These are phyloP conservation scores for Noctilio leporinus DNA, from an alignment of 2,113 vertebrate species.

Conservation along the genomic window DNA sequence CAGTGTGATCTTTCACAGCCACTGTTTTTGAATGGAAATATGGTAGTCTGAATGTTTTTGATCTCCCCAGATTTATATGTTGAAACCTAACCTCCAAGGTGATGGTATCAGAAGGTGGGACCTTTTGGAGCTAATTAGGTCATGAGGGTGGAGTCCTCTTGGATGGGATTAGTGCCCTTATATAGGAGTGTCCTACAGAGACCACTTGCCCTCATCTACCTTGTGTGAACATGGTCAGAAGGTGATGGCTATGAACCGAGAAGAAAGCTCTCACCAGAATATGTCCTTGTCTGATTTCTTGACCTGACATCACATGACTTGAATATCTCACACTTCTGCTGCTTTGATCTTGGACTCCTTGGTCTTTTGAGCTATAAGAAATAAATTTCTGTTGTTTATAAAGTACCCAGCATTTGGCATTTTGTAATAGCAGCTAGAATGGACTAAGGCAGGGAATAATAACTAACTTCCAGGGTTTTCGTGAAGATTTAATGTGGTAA, in stretches of 20 bases:
- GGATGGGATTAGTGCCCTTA: neutral
- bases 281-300: neutral
- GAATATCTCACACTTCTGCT: neutral
- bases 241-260: neutral
- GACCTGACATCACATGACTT: neutral
- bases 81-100: neutral
- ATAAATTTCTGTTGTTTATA: neutral
- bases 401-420: neutral
- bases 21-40: neutral
- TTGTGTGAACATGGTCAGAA: neutral
- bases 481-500: neutral
- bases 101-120: neutral
- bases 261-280: neutral
- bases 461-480: neutral
- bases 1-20: neutral
- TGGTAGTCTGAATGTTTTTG: neutral
- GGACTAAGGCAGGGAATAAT: neutral
- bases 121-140: neutral
- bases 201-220: neutral
- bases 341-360: neutral
- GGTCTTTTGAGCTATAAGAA: neutral
- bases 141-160: neutral
- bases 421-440: neutral
- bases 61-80: neutral
- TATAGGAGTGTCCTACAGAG: neutral